Evolutionary conservation across 1,140 invertebrate genomes (phyloP).

Genomic region (Phenacoccus solenopsis): DNA sequence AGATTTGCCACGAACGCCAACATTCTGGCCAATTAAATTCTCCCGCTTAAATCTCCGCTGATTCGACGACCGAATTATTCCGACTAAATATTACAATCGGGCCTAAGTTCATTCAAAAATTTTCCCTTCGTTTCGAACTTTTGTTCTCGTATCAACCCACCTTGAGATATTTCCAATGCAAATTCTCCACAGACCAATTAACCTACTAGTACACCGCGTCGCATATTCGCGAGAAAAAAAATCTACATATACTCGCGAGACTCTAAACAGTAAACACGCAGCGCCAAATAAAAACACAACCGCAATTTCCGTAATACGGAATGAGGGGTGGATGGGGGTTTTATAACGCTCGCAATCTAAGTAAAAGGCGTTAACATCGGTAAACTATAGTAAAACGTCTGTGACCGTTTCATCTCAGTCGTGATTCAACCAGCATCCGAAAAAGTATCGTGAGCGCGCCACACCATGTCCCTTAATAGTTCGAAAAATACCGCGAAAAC

Average conservation of each 20-base stretch:
- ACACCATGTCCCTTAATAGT: not conserved
- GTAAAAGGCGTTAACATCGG: slow-evolving; percentile 16
- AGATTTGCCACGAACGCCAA: too few species aligned
- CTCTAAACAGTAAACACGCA: not conserved
- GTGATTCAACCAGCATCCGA: slow-evolving; percentile 15
- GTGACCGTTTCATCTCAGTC: slow-evolving; percentile 13
- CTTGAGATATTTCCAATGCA: too few species aligned
- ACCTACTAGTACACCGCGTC: not conserved
- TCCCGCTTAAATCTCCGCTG: too few species aligned
- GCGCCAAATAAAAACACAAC: not conserved
- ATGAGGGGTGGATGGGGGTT: not conserved
- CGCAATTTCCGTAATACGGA: not conserved
- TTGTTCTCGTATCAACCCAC: too few species aligned
- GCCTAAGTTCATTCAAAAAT: too few species aligned
- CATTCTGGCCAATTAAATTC: too few species aligned
- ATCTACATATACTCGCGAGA: not conserved
- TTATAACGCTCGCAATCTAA: not conserved
- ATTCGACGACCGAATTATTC: too few species aligned
- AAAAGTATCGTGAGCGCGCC: not conserved
- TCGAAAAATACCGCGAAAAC: not conserved
- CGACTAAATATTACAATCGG: too few species aligned
- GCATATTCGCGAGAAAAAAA: not conserved
- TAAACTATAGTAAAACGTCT: slow-evolving; percentile 16
- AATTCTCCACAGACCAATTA: not conserved
- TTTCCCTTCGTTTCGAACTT: too few species aligned